A percentile compares a stretch with the other conserved stretches of the same genome.
phyloP scores from a whole-genome alignment of 2,797 vertebrate genomes.

The Alosa sapidissima region DNA sequence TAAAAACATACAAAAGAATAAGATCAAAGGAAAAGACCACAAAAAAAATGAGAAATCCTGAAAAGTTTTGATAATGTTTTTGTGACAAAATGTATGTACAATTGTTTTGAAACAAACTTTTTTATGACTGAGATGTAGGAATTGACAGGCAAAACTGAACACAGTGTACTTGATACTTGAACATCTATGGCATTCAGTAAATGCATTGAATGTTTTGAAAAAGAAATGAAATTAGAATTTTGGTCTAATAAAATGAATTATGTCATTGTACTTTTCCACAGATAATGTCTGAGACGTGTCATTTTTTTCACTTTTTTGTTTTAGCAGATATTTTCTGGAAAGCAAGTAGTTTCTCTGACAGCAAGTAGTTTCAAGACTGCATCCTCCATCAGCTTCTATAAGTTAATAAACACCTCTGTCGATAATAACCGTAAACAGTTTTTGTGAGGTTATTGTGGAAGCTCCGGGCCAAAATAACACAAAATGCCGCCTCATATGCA shows the following conservation, averaged over 20 bases:
- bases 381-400: background rate
- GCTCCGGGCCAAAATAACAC: background rate
- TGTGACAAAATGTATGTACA: background rate
- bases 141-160: background rate
- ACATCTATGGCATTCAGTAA: too few relatives aligned
- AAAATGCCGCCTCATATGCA: background rate
- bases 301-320: background rate
- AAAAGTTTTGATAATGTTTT: background rate
- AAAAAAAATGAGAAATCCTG: too few relatives aligned
- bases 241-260: too few relatives aligned
- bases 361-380: background rate
- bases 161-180: background rate
- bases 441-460: background rate
- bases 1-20: background rate
- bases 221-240: too few relatives aligned
- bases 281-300: too few relatives aligned
- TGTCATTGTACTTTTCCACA: background rate
- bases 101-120: too few relatives aligned
- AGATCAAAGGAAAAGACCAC: background rate
- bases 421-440: constrained; percentile 15
- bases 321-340: background rate
- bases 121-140: background rate
- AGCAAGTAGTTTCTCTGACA: background rate
- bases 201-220: too few relatives aligned
- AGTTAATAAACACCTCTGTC: background rate